phyloP scores from a whole-genome alignment of 2,888 invertebrate species.

The Serripes groenlandicus region DNA sequence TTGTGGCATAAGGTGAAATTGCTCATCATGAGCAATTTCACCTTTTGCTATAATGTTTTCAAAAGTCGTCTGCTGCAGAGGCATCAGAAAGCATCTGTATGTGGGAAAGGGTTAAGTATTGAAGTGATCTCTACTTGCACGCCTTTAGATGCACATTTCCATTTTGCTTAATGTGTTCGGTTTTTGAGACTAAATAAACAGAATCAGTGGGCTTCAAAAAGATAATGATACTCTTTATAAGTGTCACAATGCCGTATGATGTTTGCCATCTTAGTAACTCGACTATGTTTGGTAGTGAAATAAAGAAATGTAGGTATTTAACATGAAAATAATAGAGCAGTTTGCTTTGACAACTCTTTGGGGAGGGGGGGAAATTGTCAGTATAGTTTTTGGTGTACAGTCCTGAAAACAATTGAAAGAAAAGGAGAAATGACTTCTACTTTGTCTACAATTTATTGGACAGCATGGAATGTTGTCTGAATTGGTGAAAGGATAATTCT shows the following conservation, averaged over 20 bases:
- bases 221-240: slow-evolving; percentile 15
- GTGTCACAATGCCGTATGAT: slow-evolving; percentile 2
- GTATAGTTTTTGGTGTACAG: too few species aligned
- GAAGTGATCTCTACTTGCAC: neutral
- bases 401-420: too few species aligned
- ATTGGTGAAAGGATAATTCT: neutral
- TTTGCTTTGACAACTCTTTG: too few species aligned
- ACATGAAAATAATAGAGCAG: too few species aligned
- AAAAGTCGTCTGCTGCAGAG: neutral
- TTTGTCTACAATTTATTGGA: too few species aligned
- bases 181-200: slow-evolving; percentile 9
- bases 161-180: neutral
- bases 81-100: neutral
- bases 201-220: neutral
- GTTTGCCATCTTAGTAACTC: too few species aligned
- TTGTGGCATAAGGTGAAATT: neutral
- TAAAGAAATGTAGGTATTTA: too few species aligned
- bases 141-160: neutral
- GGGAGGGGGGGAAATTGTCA: too few species aligned
- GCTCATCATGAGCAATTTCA: neutral
- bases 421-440: too few species aligned
- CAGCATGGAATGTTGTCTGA: too few species aligned
- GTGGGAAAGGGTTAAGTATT: neutral
- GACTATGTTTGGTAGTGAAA: too few species aligned
- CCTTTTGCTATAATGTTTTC: neutral